Conservation (phyloP, 2,797 vertebrate species). For the Rhinatrema bivittatum region DNA sequence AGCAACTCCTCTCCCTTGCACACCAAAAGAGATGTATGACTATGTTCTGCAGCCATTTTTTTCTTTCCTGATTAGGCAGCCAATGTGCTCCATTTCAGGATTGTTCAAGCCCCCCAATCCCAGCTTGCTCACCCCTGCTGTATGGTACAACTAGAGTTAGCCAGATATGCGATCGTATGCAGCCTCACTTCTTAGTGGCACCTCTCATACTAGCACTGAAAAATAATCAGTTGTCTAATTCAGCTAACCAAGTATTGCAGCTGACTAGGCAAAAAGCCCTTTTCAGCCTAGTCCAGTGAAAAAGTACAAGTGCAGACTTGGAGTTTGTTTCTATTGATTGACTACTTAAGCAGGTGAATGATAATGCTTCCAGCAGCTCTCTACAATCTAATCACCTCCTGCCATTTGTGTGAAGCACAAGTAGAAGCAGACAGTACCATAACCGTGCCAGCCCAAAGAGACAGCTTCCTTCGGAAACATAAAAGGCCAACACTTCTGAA, state of each 20-base stretch:
- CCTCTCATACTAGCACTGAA: too few species aligned
- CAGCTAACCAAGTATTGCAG: rapidly evolving
- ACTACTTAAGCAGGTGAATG: background rate
- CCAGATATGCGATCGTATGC: too few species aligned
- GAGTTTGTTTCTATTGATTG: background rate
- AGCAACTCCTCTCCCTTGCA: too few species aligned
- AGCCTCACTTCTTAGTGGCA: background rate
- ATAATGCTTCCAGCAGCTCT: background rate
- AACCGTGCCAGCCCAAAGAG: background rate
- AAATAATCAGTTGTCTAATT: background rate
- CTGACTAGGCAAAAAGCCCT: background rate
- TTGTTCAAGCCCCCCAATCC: too few species aligned
- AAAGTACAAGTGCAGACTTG: background rate
- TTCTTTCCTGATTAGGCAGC: too few species aligned
- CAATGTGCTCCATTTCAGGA: too few species aligned
- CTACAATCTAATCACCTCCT: background rate
- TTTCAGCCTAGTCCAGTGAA: too few species aligned
- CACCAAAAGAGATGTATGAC: too few species aligned
- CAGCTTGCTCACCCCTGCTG: background rate
- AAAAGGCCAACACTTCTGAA: background rate
- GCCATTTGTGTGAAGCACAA: background rate
- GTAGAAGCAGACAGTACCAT: background rate
- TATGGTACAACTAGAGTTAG: too few species aligned
- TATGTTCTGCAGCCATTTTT: too few species aligned
- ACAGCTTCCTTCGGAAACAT: background rate